phyloP scores from a whole-genome alignment of 37 sponge, comb jelly and placozoan genomes.

The Cliona cf. orientalis region DNA sequence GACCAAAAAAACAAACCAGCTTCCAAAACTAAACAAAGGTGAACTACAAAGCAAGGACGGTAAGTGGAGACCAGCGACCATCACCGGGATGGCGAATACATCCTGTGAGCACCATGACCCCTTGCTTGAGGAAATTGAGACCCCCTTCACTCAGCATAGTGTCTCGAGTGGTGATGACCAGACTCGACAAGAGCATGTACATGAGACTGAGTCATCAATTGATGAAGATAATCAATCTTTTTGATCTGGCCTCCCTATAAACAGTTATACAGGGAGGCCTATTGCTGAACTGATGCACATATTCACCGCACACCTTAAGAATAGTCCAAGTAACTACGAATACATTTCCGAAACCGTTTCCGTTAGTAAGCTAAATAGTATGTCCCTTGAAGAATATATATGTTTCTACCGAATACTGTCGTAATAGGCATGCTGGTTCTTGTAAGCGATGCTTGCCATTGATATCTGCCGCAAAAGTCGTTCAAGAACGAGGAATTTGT shows the following conservation, averaged over 20 bases:
- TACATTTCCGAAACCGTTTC: not conserved
- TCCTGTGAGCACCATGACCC: no score
- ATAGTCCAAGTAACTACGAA: not conserved
- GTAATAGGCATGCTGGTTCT: not conserved
- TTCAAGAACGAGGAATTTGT: conserved; percentile 10
- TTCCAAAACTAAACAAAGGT: not conserved
- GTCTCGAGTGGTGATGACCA: no score
- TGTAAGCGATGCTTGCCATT: not conserved
- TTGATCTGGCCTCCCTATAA: not conserved
- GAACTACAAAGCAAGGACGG: no score
- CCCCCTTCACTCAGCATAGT: no score
- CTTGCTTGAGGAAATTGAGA: no score
- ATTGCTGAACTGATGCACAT: not conserved
- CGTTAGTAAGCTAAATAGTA: not conserved
- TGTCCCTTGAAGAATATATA: not conserved
- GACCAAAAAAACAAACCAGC: not conserved
- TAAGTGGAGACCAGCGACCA: no score
- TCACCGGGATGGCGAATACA: no score
- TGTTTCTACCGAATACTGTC: not conserved
- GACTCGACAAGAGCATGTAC: no score
- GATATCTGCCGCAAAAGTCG: not conserved
- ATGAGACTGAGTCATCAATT: no score
- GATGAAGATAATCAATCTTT: not conserved
- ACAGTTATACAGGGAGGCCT: not conserved
- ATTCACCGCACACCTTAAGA: not conserved